Evolutionary conservation across 2,888 invertebrate genomes (phyloP), one percentile per base, ranked within the genome.

Genomic region (Ceratothoa steindachneri): DNA sequence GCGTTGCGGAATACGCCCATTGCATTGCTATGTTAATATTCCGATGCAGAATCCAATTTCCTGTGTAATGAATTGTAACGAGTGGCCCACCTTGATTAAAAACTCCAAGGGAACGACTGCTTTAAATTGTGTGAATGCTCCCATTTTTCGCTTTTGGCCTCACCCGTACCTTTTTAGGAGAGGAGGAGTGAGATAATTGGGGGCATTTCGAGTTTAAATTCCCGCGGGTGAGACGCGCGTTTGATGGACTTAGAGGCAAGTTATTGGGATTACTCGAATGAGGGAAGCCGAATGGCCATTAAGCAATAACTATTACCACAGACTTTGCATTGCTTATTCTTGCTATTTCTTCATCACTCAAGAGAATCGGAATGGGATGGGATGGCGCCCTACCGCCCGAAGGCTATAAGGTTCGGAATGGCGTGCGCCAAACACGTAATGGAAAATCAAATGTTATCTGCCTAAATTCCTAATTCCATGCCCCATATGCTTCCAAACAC

Each of bases 391-490:
- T 28, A 52, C 52, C 19, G 60, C 19, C 71, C 19, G n/a, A 67
- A 22, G 24, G 19, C 1, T 29, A 31, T 27, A 74, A 53, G 68
- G 68, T 53, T 71, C 27, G 68, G 66, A 64, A 67, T 67, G 31
- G 74, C 68, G n/a, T 41, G 60, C 30, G 19, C 31, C 67, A 29
- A 12, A 22, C n/a, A 28, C 15, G 67, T 67, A 70, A 71, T 71
- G 71, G 71, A 74, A 75, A 75, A 75, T 72, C 75, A 75, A 75
- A 75, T 75, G 75, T 72, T 75, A 72, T 51, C 75, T 53, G 66
- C 69, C 75, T 75, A 75, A 75, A 75, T 72, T 75, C 72, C 65
- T 75, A 72, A 75, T 75, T 75, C 75, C 71, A 69, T 75, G 75
- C 66, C 72, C 75, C 75, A 75, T 75, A 75, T 72, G 75, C 72